Conservation (phyloP, 2,113 vertebrate species). For the Carollia perspicillata region DNA sequence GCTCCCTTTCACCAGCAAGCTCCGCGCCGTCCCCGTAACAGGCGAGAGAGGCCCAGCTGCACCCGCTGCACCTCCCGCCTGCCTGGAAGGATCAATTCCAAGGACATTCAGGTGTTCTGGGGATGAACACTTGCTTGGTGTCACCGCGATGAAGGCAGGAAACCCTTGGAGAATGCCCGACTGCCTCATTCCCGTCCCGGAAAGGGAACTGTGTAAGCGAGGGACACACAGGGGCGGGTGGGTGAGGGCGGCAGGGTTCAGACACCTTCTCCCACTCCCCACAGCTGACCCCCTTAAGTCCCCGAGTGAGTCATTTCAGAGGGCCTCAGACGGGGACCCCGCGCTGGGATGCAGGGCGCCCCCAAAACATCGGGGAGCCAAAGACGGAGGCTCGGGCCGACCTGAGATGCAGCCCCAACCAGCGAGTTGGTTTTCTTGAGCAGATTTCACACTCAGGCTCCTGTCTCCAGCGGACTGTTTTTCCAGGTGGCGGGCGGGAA, state of each 20-base stretch:
- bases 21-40: not conserved
- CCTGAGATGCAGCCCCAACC: not conserved
- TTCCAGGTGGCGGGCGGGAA: not conserved
- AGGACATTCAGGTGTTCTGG: not conserved
- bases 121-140: not conserved
- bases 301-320: rapidly evolving
- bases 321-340: not conserved
- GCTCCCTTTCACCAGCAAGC: not conserved
- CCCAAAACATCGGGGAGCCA: not conserved
- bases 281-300: not conserved
- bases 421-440: not conserved
- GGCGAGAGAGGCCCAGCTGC: not conserved
- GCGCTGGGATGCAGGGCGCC: rapidly evolving
- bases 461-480: not conserved
- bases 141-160: not conserved
- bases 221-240: not conserved
- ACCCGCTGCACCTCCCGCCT: rapidly evolving
- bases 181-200: not conserved
- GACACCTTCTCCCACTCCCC: not conserved
- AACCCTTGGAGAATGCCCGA: not conserved
- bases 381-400: not conserved
- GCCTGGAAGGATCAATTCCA: not conserved
- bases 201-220: not conserved
- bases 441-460: not conserved
- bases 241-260: not conserved